Evolutionary conservation across 2,888 invertebrate species (phyloP).

Genomic region (Apodemia mormo): DNA sequence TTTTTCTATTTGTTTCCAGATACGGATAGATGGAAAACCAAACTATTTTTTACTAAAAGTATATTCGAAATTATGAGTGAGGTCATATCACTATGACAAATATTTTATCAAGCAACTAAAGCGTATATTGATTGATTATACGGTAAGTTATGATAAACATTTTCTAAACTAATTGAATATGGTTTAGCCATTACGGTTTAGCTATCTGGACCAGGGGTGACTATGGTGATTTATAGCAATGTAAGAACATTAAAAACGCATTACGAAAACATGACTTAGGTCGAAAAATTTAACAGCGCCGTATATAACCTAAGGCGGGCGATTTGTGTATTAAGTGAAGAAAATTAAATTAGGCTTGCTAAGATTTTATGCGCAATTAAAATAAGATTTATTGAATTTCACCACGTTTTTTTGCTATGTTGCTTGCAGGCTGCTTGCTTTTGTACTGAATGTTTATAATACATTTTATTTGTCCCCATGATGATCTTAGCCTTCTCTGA

Average conservation of each 20-base stretch:
- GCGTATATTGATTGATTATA: conserved; percentile 22
- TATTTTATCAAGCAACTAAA: neutral
- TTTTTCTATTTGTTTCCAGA: too few relatives aligned
- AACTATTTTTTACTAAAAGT: too few relatives aligned
- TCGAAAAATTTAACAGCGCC: conserved; percentile 70
- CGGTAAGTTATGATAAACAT: conserved; percentile 39
- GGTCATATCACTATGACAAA: neutral
- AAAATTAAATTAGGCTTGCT: conserved; percentile 32
- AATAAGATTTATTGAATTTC: neutral
- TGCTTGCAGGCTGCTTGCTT: too few relatives aligned
- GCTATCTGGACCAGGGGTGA: conserved; percentile 78
- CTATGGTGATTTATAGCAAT: conserved; percentile 79
- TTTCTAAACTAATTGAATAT: conserved; percentile 66
- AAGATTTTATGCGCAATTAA: conserved; percentile 20
- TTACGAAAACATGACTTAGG: conserved; percentile 80
- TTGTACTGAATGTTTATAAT: too few relatives aligned
- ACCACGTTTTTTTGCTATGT: too few relatives aligned
- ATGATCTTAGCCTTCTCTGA: too few relatives aligned
- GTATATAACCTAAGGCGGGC: conserved; percentile 62
- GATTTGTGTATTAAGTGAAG: conserved; percentile 54
- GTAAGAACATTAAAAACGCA: conserved; percentile 82
- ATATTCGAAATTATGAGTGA: neutral
- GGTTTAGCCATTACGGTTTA: conserved; percentile 73
- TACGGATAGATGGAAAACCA: too few relatives aligned
- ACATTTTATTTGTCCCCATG: too few relatives aligned